Conservation (phyloP, 2,888 invertebrate species). For the Frankliniella intonsa region DNA sequence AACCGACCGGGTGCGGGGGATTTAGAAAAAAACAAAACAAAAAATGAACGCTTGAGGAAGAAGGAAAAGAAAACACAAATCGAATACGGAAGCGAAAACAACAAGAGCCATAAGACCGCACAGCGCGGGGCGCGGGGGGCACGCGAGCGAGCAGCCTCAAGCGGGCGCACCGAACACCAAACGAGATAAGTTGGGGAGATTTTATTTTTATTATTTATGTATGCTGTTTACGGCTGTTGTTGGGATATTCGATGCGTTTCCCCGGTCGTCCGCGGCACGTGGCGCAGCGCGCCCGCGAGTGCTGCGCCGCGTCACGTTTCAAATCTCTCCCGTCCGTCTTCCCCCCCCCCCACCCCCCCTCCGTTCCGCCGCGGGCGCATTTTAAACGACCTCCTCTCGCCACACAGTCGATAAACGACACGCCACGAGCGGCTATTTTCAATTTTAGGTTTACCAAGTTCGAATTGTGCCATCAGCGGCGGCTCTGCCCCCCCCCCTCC, state of each 20-base stretch:
- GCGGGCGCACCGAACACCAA: neutral
- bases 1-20: neutral
- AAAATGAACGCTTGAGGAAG: neutral
- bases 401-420: no score
- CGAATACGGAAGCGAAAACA: no score
- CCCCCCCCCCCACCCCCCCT: neutral
- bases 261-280: neutral
- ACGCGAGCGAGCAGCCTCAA: neutral
- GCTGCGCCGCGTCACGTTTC: neutral
- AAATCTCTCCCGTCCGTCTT: neutral
- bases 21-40: no score
- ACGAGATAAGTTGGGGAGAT: neutral
- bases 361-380: no score
- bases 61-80: no score
- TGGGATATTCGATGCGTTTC: neutral
- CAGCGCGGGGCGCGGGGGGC: neutral
- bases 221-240: neutral
- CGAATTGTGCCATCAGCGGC: no score
- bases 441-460: no score
- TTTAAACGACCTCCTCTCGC: no score
- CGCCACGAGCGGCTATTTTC: no score
- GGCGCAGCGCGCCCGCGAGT: neutral
- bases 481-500: no score
- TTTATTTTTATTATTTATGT: neutral
- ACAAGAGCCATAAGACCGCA: no score